Base-by-base conservation (phyloP, 2,888 invertebrate genomes). In the Euclidia mi region DNA sequence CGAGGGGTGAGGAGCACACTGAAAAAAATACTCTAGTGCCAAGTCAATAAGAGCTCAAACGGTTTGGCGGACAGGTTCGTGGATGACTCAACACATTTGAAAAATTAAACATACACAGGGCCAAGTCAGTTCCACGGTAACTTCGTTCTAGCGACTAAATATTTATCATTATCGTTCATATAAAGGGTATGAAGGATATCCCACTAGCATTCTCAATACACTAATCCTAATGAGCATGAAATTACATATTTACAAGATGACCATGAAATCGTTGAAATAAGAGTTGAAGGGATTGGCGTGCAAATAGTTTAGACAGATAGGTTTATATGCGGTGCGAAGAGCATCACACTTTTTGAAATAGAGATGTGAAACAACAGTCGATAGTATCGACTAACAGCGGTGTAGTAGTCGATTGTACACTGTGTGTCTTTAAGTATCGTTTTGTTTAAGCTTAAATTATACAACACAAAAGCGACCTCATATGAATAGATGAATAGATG, bases 1-100 rank as follows among this genome's bases (percentile, higher is more conserved):
- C 95, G 95, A 94, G 95, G 95, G 95, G 95, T 95, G 92, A 90
- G 93, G 93, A 89, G 85, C 86, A 92, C 94, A 94, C 94, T 94
- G 94, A 93, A 94, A 95, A 92, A 94, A 91, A 94, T 90, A 92
- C 91, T 94, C 94, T 94, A 94, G 91, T 91, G 94, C 94, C 92
- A 92, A 85, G 88, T 92, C 90, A 88, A 91, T 91, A 91, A 88
- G 91, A 92, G 90, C 92, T 79, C 85, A 83, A 88, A 88, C 83
- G 83, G 90, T 90, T 87, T 87, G 92, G 90, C 90, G 83, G 87
- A 85, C 84, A 87, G 84, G 85, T 87, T 65, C 69, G 79, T 64
- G 63, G 61, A 68, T 67, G 64, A 65, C 55, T 71, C 65, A 69
- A 74, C 66, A 72, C 64, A 61, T 60, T 70, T 58, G 51, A 64